These are phyloP conservation scores for Callinectes sapidus DNA, from an alignment of 2,888 invertebrate genomes.

Conservation along the genomic window DNA sequence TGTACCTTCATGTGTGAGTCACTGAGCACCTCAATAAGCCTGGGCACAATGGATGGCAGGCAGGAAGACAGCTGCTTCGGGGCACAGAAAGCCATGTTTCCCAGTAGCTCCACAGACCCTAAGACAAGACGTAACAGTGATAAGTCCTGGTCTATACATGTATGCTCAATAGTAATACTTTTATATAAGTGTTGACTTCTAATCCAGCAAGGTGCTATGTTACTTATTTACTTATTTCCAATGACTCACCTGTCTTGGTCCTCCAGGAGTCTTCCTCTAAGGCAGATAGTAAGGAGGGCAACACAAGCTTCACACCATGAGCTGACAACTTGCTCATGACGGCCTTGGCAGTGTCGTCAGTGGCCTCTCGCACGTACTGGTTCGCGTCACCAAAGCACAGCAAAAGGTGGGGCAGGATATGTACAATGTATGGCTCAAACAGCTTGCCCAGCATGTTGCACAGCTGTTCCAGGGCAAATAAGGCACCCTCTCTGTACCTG, in stretches of 20 bases:
- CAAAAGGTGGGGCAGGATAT: slow-evolving; percentile 94
- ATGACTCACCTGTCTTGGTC: slow-evolving; percentile 88
- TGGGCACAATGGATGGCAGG: slow-evolving; percentile 97
- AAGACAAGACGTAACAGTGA: slow-evolving; percentile 71
- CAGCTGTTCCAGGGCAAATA: slow-evolving; percentile 98
- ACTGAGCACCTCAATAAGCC: slow-evolving; percentile 89
- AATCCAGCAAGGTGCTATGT: not conserved
- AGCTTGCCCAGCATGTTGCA: slow-evolving; percentile 95
- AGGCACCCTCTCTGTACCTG: slow-evolving; percentile 93
- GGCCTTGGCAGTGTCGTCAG: slow-evolving; percentile 96
- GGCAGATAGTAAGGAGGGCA: slow-evolving; percentile 94
- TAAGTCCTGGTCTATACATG: not conserved
- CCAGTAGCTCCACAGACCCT: slow-evolving; percentile 95
- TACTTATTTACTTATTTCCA: not conserved
- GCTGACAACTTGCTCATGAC: slow-evolving; percentile 94
- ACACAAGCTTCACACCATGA: slow-evolving; percentile 97
- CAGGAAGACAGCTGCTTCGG: slow-evolving; percentile 99
- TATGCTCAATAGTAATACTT: not conserved
- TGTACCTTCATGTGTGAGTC: slow-evolving; percentile 98
- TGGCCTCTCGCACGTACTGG: slow-evolving; percentile 90
- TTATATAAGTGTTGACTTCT: not conserved
- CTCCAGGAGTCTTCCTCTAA: slow-evolving; percentile 99
- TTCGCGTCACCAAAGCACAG: slow-evolving; percentile 97
- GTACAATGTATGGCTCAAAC: slow-evolving; percentile 99
- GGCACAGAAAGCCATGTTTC: slow-evolving; percentile 99